Percentiles rank a stretch among this genome's conserved stretches.
Evolutionary conservation across 2,797 vertebrate genomes (phyloP).

Genomic region (Emys orbicularis): DNA sequence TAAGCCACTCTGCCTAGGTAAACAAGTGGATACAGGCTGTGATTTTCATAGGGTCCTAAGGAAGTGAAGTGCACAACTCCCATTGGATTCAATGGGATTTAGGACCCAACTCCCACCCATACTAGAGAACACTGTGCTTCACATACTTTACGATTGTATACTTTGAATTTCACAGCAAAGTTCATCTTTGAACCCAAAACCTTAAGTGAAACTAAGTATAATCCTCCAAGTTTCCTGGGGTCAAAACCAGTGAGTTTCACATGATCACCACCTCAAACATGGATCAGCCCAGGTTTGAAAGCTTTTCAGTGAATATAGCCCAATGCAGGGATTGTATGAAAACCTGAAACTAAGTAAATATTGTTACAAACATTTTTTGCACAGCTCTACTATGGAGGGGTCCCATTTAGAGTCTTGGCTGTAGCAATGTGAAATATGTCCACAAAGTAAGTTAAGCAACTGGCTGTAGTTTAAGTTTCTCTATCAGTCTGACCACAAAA

Average conservation of each 20-base stretch:
- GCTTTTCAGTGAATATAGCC: background rate
- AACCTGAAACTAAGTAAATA: background rate
- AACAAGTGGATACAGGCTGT: background rate
- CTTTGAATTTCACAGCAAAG: background rate
- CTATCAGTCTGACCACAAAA: background rate
- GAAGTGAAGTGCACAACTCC: background rate
- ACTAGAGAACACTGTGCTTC: background rate
- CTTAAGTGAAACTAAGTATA: background rate
- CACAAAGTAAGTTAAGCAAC: background rate
- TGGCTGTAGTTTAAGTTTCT: background rate
- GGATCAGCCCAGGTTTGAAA: background rate
- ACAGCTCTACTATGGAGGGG: background rate
- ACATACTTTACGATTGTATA: background rate
- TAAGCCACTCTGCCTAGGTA: background rate
- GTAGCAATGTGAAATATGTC: background rate
- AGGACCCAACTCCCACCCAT: background rate
- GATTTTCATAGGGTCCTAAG: background rate
- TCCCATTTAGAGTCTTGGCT: background rate
- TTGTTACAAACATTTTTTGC: background rate
- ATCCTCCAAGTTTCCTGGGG: background rate
- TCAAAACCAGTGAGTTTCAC: background rate
- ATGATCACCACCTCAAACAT: background rate
- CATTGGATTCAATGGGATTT: background rate
- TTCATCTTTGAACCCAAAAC: background rate
- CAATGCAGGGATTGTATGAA: background rate